Conservation (phyloP, 2,888 invertebrate species). For the Ceriagrion tenellum region DNA sequence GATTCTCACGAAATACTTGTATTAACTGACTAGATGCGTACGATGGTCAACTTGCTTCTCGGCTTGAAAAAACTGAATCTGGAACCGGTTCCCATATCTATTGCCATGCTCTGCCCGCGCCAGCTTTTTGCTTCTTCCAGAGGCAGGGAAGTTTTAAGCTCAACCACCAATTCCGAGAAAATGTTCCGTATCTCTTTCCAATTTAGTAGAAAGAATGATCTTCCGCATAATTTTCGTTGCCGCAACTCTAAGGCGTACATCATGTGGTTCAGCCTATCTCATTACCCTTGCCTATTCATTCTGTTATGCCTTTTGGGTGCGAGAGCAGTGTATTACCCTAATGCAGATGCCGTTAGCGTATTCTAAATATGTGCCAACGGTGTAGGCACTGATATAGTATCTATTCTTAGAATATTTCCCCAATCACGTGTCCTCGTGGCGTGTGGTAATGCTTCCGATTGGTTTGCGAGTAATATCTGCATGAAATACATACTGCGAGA, state of each 20-base stretch:
- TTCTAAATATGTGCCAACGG: too few species aligned
- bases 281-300: too few species aligned
- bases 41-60: neutral
- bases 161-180: neutral
- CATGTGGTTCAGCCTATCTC: too few species aligned
- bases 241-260: too few species aligned
- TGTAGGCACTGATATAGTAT: too few species aligned
- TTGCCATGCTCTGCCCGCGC: neutral
- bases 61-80: neutral
- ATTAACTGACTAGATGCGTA: neutral
- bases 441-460: too few species aligned
- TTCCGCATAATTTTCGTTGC: too few species aligned
- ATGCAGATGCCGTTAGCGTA: too few species aligned
- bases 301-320: too few species aligned
- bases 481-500: neutral
- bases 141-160: neutral
- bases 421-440: too few species aligned
- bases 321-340: too few species aligned
- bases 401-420: too few species aligned
- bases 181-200: neutral
- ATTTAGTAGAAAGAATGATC: neutral
- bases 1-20: neutral
- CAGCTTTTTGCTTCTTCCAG: neutral
- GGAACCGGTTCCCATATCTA: neutral
- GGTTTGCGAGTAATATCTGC: neutral